Conservation (phyloP, 2,797 vertebrate species). For the Acanthiza pusilla region DNA sequence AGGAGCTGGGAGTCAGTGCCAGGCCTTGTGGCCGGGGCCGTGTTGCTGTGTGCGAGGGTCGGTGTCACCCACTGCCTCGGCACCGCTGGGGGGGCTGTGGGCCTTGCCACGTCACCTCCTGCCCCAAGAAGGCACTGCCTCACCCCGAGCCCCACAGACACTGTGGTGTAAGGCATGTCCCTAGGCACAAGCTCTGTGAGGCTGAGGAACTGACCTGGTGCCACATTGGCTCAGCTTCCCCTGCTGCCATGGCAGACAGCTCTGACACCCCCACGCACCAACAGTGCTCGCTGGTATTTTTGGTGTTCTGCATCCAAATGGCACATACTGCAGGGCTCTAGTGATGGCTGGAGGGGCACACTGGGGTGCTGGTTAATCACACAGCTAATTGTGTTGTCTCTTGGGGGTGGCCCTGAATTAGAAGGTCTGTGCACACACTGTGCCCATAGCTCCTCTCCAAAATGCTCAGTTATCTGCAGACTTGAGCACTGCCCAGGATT, state of each 20-base stretch:
- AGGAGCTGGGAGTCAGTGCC: background rate
- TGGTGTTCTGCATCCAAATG: background rate
- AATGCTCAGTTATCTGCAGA: background rate
- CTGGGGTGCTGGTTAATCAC: background rate
- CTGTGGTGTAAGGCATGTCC: rapidly evolving
- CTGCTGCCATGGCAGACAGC: background rate
- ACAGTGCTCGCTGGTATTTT: rapidly evolving
- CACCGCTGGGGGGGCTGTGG: background rate
- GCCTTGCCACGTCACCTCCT: background rate
- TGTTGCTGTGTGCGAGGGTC: rapidly evolving
- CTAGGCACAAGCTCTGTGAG: background rate
- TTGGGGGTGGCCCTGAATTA: rapidly evolving
- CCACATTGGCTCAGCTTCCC: rapidly evolving
- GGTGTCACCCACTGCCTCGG: background rate
- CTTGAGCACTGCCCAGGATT: background rate
- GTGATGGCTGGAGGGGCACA: background rate
- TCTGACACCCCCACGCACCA: rapidly evolving
- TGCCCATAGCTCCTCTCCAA: background rate
- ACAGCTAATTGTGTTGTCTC: background rate
- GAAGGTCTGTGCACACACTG: too few species aligned
- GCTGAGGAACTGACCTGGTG: background rate
- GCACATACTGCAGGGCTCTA: background rate
- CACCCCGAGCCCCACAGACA: rapidly evolving
- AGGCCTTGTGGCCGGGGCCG: background rate
- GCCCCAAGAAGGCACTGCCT: rapidly evolving